Conservation (phyloP, 2,888 invertebrate species). For the Odontocerum albicorne region DNA sequence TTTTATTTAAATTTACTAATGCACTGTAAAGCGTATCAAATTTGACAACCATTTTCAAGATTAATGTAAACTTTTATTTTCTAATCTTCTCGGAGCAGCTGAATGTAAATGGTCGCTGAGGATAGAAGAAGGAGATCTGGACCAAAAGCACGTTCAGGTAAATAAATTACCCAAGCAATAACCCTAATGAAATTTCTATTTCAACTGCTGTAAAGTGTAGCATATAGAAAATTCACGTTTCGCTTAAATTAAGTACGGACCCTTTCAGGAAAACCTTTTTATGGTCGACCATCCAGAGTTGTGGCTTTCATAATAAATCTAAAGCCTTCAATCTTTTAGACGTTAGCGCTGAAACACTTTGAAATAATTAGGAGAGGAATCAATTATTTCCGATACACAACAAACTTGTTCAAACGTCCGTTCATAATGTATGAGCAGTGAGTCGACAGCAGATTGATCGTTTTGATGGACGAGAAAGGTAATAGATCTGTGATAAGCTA, state of each 20-base stretch:
- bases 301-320: constrained; percentile 24
- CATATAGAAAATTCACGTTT: constrained; percentile 12
- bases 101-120: too few relatives aligned
- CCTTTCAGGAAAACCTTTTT: constrained; percentile 26
- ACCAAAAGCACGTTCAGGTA: constrained; percentile 5
- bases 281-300: constrained; percentile 11
- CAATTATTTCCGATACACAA: constrained; percentile 8
- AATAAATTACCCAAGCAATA: constrained; percentile 6
- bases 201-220: neutral
- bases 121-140: too few relatives aligned
- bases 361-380: constrained; percentile 12
- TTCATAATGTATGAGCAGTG: too few relatives aligned
- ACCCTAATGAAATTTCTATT: constrained; percentile 15
- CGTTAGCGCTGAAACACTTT: constrained; percentile 23
- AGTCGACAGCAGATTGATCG: too few relatives aligned
- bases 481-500: too few relatives aligned
- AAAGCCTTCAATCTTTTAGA: constrained; percentile 24
- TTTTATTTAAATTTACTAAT: too few relatives aligned
- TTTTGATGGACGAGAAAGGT: too few relatives aligned
- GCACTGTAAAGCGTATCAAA: too few relatives aligned
- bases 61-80: too few relatives aligned
- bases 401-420: too few relatives aligned
- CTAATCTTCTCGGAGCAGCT: too few relatives aligned
- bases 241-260: constrained; percentile 25
- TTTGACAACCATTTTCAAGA: too few relatives aligned